Conservation (phyloP, 2,888 invertebrate genomes). For the Osmoderma eremita region DNA sequence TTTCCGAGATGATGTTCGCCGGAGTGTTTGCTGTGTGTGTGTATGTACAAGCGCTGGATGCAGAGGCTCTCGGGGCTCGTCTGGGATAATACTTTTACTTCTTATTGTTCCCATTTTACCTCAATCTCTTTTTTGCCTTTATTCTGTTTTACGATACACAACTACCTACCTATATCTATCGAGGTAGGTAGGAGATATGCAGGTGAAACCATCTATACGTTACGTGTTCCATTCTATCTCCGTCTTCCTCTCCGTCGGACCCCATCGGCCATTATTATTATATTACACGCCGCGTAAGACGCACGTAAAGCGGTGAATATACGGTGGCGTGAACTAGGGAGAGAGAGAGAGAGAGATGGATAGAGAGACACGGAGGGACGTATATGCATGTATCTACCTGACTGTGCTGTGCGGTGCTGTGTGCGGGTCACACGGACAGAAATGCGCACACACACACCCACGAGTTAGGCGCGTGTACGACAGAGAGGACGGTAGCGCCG, state of each 20-base stretch:
- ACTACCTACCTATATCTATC: too few relatives aligned
- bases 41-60: conserved; percentile 18
- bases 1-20: conserved; percentile 4
- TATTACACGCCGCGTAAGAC: too few relatives aligned
- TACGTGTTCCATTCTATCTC: conserved; percentile 12
- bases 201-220: conserved; percentile 56
- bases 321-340: conserved; percentile 46
- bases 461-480: conserved; percentile 50
- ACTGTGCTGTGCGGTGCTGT: background rate
- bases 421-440: background rate
- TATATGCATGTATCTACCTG: too few relatives aligned
- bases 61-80: conserved; percentile 54
- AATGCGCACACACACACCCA: conserved; percentile 50
- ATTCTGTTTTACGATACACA: conserved; percentile 56
- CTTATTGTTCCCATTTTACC: conserved; percentile 60
- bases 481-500: conserved; percentile 68
- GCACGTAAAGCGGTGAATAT: background rate
- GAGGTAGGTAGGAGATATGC: conserved; percentile 44
- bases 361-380: background rate
- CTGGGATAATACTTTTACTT: conserved; percentile 60
- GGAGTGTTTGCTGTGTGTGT: conserved; percentile 8
- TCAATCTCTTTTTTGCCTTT: conserved; percentile 55
- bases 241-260: conserved; percentile 43
- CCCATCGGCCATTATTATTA: conserved; percentile 60
- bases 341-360: conserved; percentile 53